Evolutionary conservation across 1,140 invertebrate species (phyloP), one percentile per base, ranked within the genome.

Genomic region (Drosophila azteca): DNA sequence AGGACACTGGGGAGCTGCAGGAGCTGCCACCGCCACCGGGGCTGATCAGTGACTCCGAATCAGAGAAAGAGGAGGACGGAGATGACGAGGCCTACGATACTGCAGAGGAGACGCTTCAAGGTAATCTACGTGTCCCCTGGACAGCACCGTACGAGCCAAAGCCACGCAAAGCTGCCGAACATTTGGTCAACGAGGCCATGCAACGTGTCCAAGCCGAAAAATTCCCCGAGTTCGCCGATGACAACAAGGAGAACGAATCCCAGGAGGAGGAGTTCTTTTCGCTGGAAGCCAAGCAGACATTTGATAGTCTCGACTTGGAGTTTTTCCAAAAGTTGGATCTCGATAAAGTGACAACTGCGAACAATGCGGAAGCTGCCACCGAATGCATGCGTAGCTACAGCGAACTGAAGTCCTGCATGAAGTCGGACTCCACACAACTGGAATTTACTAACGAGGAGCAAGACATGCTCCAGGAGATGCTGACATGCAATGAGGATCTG

Each of bases 321-420:
- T 91, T 91, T 17, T 63, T 90, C 6, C 65, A 90, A 2, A 90
- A 88, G 13, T 22, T 91, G 13, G 77, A 91, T 50, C 57, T 87
- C 6, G 13, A 82, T 2, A 64, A 90, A 26, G 63, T 88, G 0
- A 65, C 70, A 1, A 52, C 26, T 8, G 11, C 20, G 20, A 58
- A 57, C 2, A 73, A 90, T 22, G 82, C 68, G 0, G 69, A 85
- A 31, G 49, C 64, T 13, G 68, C 83, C 11, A 75, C 60, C 1
- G 72, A 73, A 8, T 87, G 85, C 26, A 78, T 90, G 66, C 79
- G 75, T 0, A 84, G 73, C 46, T 90, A 81, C 41, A 80, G 71
- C 5, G 77, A 91, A 13, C 44, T 91, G 0, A 77, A 74, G 35
- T 50, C 61, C 3, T 80, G 46, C 39, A 65, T 90, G 45, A 87